Evolutionary conservation across 2,797 vertebrate genomes (phyloP).

Genomic region (Sebastes cheni): DNA sequence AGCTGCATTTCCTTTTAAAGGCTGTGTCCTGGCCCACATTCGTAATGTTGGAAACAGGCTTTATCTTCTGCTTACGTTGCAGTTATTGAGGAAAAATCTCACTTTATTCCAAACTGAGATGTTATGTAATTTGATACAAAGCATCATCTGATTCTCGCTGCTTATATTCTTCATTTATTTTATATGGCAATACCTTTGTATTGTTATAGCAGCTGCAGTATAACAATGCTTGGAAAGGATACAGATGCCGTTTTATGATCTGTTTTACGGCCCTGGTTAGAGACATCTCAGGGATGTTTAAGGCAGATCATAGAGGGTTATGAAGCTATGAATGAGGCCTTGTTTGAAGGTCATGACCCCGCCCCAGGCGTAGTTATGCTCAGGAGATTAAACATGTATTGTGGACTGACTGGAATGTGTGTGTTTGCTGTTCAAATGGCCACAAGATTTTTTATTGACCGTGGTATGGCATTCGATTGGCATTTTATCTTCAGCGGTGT

Average conservation of each 20-base stretch:
- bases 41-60: background rate
- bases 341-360: background rate
- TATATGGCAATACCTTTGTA: background rate
- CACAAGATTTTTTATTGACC: background rate
- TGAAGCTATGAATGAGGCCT: background rate
- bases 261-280: background rate
- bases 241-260: background rate
- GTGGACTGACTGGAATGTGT: background rate
- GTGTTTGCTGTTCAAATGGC: background rate
- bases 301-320: background rate
- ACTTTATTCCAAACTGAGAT: background rate
- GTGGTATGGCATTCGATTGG: background rate
- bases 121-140: background rate
- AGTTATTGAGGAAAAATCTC: background rate
- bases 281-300: background rate
- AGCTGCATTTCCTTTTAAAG: slow-evolving; percentile 7
- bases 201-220: background rate
- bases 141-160: background rate
- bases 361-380: background rate
- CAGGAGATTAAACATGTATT: background rate
- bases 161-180: background rate
- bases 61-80: background rate
- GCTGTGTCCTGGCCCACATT: background rate
- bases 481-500: background rate
- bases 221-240: background rate